phyloP scores from a whole-genome alignment of 2,888 invertebrate species.

The Vanessa cardui region DNA sequence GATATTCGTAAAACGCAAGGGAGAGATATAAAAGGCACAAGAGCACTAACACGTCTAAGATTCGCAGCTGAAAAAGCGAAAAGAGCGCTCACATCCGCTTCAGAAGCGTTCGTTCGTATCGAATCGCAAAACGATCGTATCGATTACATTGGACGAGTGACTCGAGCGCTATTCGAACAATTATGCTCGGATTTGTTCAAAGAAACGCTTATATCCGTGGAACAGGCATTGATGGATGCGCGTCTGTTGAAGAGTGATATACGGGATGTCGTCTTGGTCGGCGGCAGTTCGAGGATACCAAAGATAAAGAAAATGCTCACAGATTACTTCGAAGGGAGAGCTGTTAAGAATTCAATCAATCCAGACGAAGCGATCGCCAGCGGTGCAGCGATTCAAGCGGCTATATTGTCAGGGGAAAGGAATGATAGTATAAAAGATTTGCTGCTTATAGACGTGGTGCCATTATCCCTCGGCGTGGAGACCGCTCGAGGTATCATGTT shows the following conservation, averaged over 20 bases:
- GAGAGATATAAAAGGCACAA: constrained; percentile 49
- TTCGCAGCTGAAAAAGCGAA: constrained; percentile 63
- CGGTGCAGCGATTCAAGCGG: constrained; percentile 70
- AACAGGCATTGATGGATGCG: constrained; percentile 57
- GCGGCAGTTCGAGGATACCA: constrained; percentile 69
- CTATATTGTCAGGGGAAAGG: constrained; percentile 53
- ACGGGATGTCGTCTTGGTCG: constrained; percentile 59
- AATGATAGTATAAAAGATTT: constrained; percentile 54
- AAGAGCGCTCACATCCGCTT: constrained; percentile 53
- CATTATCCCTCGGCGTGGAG: constrained; percentile 66
- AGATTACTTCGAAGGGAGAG: constrained; percentile 56
- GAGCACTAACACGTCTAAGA: constrained; percentile 56
- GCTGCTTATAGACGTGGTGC: constrained; percentile 62
- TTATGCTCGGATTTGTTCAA: constrained; percentile 67
- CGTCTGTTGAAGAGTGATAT: constrained; percentile 55
- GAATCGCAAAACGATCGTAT: constrained; percentile 57
- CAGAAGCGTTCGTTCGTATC: constrained; percentile 55
- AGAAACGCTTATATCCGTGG: constrained; percentile 55
- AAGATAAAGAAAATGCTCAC: constrained; percentile 57
- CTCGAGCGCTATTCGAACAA: constrained; percentile 61
- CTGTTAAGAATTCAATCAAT: constrained; percentile 56
- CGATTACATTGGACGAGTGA: constrained; percentile 57
- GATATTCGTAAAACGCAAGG: constrained; percentile 60
- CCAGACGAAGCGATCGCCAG: constrained; percentile 69
- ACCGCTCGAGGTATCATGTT: constrained; percentile 66